These are phyloP conservation scores for Leptatherina wallacei DNA, from an alignment of 2,797 vertebrate species.

Conservation along the genomic window DNA sequence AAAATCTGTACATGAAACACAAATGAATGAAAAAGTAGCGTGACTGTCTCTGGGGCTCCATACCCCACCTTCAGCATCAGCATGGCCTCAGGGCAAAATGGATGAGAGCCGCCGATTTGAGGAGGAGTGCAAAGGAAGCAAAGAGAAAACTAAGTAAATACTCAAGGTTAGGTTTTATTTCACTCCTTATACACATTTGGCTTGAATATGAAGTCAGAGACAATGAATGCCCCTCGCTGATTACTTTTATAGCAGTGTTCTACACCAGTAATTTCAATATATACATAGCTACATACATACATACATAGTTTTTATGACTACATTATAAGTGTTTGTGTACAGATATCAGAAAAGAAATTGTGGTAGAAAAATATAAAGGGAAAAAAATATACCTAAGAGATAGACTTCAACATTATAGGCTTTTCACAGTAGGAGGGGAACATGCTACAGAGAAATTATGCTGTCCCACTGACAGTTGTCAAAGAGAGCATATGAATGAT, in stretches of 20 bases:
- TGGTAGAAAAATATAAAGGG: background rate
- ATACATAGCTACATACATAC: background rate
- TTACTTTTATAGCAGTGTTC: background rate
- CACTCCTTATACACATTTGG: constrained; percentile 43
- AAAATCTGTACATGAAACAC: constrained; percentile 66
- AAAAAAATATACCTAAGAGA: background rate
- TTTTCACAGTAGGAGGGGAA: constrained; percentile 24
- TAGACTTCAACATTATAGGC: constrained; percentile 5
- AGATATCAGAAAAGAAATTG: background rate
- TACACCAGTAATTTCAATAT: background rate
- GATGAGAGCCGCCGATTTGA: constrained; percentile 49
- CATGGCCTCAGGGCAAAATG: constrained; percentile 59
- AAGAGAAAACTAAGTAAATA: constrained; percentile 55
- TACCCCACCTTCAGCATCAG: constrained; percentile 55
- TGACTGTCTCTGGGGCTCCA: constrained; percentile 55
- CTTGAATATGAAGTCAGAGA: constrained; percentile 24
- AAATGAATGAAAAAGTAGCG: constrained; percentile 60
- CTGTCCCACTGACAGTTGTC: constrained; percentile 47
- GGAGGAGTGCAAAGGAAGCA: constrained; percentile 54
- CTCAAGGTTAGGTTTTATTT: constrained; percentile 72
- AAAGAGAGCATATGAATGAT: constrained; percentile 29
- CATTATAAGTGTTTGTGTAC: background rate
- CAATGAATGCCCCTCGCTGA: constrained; percentile 22
- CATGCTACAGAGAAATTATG: constrained; percentile 47
- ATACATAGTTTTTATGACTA: background rate